Base-by-base conservation (phyloP, 2,113 vertebrate species). In the Origma solitaria region DNA sequence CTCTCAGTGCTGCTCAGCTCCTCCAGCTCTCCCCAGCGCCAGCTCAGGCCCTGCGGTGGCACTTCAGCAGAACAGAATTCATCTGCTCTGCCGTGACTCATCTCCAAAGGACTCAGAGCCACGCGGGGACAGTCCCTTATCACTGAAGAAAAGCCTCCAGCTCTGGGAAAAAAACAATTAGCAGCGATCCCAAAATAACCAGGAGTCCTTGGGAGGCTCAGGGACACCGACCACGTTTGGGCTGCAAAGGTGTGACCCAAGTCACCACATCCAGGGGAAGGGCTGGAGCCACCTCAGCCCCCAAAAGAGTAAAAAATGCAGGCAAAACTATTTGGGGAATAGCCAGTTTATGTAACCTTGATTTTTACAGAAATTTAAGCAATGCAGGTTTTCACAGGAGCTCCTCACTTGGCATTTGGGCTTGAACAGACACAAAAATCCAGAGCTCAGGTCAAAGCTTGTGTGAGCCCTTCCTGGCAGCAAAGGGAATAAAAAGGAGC, bases 401-500 rank as follows among this genome's bases (percentile, higher is more conserved):
- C 50, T 66, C 40, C 61, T 44, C 49, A 12, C 20, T 19, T 1
- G 62, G 62, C 13, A 51, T 27, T 45, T 5, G 42, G 24, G 62
- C 40, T 51, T 66, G 77, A 11, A 38, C 40, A 66, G 10, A 31
- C 22, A 57, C 10, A 10, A 16, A 33, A 68, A 2, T 17, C 8
- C 40, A 27, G 51, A 47, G 51, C 4, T 47, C 33, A 13, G 50
- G 5, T 9, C 61, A 25, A 54, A 65, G 33, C 50, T 30, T 15
- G 33, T 2, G 37, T 1, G 2, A 65, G 38, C 10, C n/a, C 51
- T 13, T 20, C 13, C n/a, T 3, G 42, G 40, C 1, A 1, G 16
- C 3, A 38, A 25, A 24, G 25, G 62, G n/a, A 31, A 45, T 7
- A 15, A 66, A 22, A 4, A 54, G 49, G 61, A 66, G n/a, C 77